Evolutionary conservation across 92 coral and sea anemone genomes (phyloP), one percentile per base, ranked within the genome.

Genomic region (Porites evermanni): DNA sequence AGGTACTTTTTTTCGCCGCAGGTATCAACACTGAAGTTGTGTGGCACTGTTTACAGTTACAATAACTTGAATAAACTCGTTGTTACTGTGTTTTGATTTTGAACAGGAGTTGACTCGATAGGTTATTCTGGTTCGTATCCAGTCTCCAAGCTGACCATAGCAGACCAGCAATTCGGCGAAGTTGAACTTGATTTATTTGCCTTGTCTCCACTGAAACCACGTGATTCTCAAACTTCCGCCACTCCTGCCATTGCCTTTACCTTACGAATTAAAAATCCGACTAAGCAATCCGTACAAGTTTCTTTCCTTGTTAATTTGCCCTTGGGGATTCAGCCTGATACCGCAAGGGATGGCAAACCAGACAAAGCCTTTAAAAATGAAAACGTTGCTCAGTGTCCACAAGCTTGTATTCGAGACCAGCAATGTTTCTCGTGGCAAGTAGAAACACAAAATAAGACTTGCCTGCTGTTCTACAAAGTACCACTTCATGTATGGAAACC

Each of bases 91-190:
- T 38, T 38, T 38, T 54, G 13, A 1, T 0, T 23, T 18, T 70
- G 1, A 21, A 67, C 80, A 85, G 88, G 88, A 18, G 88, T 85
- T 67, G 53, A 58, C 5, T 75, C 88, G 2, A 66, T 85, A 59
- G 88, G 76, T 21, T 85, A 85, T 66, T 85, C 88, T 47, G 88
- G 88, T 32, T 85, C 88, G 6, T 85, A 64, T 61, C 88, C 88
- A 54, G 83, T 85, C 76, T 85, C 88, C 77, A 85, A 85, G 65
- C 63, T 76, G 6, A 53, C 83, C 58, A 59, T 85, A n/a, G 14
- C 44, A 38, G 88, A 85, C 53, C 26, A 85, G 14, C 21, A 12
- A 59, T 85, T 85, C 67, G 75, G 60, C 32, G 88, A 53, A 59
- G 23, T 85, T 58, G 16, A 53, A 12, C 59, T 85, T 6, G 88